Percentiles rank a stretch among this genome's conserved stretches.
Conservation (phyloP, 2,888 invertebrate species). For the Lithophane leautieri region DNA sequence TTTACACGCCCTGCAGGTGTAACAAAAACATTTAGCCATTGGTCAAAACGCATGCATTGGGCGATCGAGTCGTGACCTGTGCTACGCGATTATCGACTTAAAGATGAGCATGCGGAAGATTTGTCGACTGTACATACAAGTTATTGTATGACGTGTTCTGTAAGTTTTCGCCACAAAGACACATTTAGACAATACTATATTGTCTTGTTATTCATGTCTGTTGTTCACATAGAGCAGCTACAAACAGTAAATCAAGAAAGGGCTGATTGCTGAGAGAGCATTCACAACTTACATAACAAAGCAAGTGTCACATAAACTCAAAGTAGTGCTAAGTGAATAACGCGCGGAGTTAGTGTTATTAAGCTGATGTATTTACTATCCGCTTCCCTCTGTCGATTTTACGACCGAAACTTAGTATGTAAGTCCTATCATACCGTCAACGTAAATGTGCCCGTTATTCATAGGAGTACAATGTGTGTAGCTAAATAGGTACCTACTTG, state of each 20-base stretch:
- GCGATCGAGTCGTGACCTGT: no score
- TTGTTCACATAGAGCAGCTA: constrained; percentile 33
- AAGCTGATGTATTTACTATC: constrained; percentile 52
- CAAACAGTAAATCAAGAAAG: constrained; percentile 51
- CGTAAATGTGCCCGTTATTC: constrained; percentile 11
- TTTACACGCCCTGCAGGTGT: no score
- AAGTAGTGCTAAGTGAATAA: constrained; percentile 61
- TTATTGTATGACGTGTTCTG: constrained; percentile 22
- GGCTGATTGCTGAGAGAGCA: constrained; percentile 52
- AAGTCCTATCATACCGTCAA: constrained; percentile 1
- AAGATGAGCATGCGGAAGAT: no score
- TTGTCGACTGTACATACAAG: no score
- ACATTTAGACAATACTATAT: constrained; percentile 24
- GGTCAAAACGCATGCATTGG: no score
- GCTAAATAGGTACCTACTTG: not conserved
- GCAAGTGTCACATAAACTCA: constrained; percentile 57
- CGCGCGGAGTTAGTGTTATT: constrained; percentile 47
- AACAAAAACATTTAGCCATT: no score
- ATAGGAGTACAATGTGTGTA: not conserved
- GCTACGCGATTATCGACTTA: no score
- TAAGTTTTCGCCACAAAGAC: constrained; percentile 40
- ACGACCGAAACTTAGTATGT: constrained; percentile 30
- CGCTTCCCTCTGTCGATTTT: constrained; percentile 39
- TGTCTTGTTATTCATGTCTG: constrained; percentile 39
- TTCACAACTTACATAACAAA: constrained; percentile 51